Base-by-base conservation (phyloP, 2,888 invertebrate species). In the Dasypogon diadema region DNA sequence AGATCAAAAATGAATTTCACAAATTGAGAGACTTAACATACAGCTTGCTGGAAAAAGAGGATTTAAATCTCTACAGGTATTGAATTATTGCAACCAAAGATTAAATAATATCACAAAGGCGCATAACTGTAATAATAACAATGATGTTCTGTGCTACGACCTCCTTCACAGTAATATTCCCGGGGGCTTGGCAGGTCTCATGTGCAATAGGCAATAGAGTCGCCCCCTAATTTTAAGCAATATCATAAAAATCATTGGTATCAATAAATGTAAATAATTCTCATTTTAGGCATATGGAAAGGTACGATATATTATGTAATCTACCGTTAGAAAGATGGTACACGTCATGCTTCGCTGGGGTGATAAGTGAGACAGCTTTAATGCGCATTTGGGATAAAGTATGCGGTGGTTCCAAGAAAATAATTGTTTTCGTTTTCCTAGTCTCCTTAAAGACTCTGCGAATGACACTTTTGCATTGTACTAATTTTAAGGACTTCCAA, bases 311-410 rank as follows among this genome's bases (percentile, higher is more conserved):
- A 0, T 84, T 92, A 79, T 89, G 91, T 75, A 87, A 85, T 76
- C 85, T 94, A 60, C 93, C 95, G 0, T 86, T 94, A 55, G 89
- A 90, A 37, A 89, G 89, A 80, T 96, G 96, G 96, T 95, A 93
- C 84, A 89, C 90, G 75, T 91, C 92, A 70, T 94, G 94, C 82
- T 96, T 95, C 87, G 93, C 96, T 65, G 93, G 92, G 2, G 88
- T 94, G 10, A 87, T 97, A 68, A 92, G 92, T 80, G 92, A 94
- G 81, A 90, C 91, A 5, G 92, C 94, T 5, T 88, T 96, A 75
- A 92, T 81, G 80, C 95, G 95, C 83, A 92, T 96, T 79, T 96
- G 95, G 94, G 96, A 96, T 84, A 95, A 95, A 87, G 87, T 96
- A 34, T 92, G 93, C 82, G 94, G 93, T 48, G 95, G 96, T 2